These are phyloP conservation scores for Eulithis prunata DNA, from an alignment of 2,888 invertebrate species.

Conservation along the genomic window DNA sequence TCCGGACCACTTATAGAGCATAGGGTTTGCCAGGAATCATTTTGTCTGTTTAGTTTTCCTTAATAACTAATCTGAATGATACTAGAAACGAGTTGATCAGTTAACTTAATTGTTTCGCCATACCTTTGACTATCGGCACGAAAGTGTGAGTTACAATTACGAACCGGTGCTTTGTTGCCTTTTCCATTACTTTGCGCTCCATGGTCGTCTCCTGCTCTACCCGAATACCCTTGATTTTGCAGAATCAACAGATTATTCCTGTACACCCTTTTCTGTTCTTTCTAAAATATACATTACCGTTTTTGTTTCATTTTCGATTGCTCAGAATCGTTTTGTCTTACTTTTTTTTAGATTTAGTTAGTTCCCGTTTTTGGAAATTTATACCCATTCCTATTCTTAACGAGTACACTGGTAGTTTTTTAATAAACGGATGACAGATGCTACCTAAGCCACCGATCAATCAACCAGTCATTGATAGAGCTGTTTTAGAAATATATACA, in stretches of 20 bases:
- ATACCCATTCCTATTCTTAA: too few species aligned
- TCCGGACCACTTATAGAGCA: too few species aligned
- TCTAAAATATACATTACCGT: conserved; percentile 6
- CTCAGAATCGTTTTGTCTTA: conserved; percentile 4
- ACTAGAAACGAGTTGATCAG: too few species aligned
- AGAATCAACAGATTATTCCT: conserved; percentile 45
- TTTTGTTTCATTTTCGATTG: not conserved
- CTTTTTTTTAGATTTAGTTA: not conserved
- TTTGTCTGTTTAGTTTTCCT: too few species aligned
- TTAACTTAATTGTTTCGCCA: too few species aligned
- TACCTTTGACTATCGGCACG: too few species aligned
- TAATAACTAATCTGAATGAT: too few species aligned
- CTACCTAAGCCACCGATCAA: too few species aligned
- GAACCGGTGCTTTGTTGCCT: not conserved
- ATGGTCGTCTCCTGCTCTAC: conserved; percentile 23
- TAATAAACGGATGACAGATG: too few species aligned
- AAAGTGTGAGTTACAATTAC: too few species aligned
- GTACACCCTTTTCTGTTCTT: conserved; percentile 31
- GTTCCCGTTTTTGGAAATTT: too few species aligned
- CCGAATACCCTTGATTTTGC: conserved; percentile 54
- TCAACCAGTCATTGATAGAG: not conserved
- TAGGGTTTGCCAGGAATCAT: not conserved
- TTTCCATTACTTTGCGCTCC: not conserved
- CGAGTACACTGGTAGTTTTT: too few species aligned
- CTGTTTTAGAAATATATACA: not conserved